These are phyloP conservation scores for Microplitis manilae DNA, from an alignment of 2,888 invertebrate genomes.

Conservation along the genomic window DNA sequence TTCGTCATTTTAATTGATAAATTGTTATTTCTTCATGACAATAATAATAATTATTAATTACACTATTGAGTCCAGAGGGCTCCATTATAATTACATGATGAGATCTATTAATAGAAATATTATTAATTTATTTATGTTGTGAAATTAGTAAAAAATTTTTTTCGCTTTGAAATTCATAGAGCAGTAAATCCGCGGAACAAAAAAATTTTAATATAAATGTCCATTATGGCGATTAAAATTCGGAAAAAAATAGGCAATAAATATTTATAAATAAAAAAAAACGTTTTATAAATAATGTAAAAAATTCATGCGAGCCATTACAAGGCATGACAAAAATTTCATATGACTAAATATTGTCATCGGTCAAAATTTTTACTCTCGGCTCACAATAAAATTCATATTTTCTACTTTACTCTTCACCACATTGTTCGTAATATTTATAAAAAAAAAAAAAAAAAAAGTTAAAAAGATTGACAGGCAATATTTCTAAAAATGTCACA, in stretches of 20 bases:
- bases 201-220: background rate
- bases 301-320: background rate
- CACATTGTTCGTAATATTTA: background rate
- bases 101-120: conserved; percentile 1
- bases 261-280: background rate
- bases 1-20: conserved; percentile 29
- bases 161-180: background rate
- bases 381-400: background rate
- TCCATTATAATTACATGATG: background rate
- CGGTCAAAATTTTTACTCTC: background rate
- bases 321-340: background rate
- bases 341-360: background rate
- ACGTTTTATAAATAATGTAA: background rate
- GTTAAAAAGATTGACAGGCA: background rate
- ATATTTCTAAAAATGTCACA: background rate
- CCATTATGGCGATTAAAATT: background rate
- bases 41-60: conserved; percentile 1
- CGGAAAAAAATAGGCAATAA: background rate
- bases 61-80: background rate
- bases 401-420: background rate
- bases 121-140: background rate
- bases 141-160: background rate
- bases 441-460: background rate
- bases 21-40: conserved; percentile 18
- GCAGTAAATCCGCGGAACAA: background rate